A percentile compares a stretch with the other conserved stretches of the same genome.
Conservation (phyloP, 2,888 invertebrate genomes). For the Nomada lathburiana region DNA sequence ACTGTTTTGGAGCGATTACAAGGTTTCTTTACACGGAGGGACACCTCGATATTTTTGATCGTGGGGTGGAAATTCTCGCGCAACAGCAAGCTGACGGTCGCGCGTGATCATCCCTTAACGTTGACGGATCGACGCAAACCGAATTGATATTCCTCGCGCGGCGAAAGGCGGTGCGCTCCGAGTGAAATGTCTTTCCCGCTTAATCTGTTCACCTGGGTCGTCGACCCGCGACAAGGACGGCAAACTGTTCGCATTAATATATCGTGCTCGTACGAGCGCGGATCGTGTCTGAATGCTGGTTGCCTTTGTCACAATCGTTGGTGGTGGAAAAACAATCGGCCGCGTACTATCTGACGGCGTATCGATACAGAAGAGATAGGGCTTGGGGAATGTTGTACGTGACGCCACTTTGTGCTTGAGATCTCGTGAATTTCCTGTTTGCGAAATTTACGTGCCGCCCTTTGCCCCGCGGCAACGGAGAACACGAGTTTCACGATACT, state of each 20-base stretch:
- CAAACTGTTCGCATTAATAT: conserved; percentile 51
- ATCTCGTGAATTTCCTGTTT: too few relatives aligned
- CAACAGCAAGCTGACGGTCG: neutral
- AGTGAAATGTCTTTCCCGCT: conserved; percentile 65
- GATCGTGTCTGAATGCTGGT: conserved; percentile 28
- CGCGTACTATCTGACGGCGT: neutral
- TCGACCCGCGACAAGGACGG: conserved; percentile 61
- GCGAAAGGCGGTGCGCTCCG: conserved; percentile 58
- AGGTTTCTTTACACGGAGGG: conserved; percentile 25
- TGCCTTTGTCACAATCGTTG: neutral
- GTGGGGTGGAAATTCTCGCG: neutral
- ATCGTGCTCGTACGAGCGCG: conserved; percentile 32
- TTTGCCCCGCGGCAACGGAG: too few relatives aligned
- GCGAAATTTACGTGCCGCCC: too few relatives aligned
- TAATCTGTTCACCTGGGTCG: conserved; percentile 53
- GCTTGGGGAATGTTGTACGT: neutral
- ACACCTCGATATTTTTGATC: conserved; percentile 42
- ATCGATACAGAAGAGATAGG: neutral
- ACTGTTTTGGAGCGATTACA: neutral
- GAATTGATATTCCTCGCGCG: conserved; percentile 55
- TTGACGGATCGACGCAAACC: conserved; percentile 17
- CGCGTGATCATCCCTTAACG: neutral
- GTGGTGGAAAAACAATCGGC: conserved; percentile 16
- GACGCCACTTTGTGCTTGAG: neutral
- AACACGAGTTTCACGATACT: too few relatives aligned